Percentiles rank a stretch among this genome's conserved stretches.
phyloP scores from a whole-genome alignment of 1,140 invertebrate genomes.

The Daktulosphaira vitifoliae region DNA sequence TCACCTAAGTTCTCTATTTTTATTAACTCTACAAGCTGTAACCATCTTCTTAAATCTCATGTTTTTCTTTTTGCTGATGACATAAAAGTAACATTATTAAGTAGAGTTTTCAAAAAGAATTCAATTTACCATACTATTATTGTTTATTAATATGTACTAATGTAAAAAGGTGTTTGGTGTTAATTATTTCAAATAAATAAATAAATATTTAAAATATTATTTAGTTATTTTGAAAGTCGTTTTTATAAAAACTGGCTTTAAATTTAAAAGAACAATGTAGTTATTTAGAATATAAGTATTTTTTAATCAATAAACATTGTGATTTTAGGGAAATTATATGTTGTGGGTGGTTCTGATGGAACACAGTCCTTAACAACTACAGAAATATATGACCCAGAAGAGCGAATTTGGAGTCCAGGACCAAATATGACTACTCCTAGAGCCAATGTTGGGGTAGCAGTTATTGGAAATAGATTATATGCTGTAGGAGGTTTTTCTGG shows the following conservation, averaged over 20 bases:
- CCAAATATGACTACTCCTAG: slow-evolving; percentile 57
- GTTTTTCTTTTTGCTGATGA: neutral
- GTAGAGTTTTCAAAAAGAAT: no score
- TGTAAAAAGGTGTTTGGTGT: no score
- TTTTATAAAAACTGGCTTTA: no score
- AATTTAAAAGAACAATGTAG: no score
- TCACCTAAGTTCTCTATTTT: neutral
- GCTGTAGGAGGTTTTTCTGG: slow-evolving; percentile 72
- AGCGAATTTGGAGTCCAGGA: slow-evolving; percentile 55
- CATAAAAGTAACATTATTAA: slow-evolving; percentile 10
- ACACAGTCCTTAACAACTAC: slow-evolving; percentile 58
- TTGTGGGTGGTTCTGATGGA: slow-evolving; percentile 64
- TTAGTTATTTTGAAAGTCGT: no score
- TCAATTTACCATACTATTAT: no score
- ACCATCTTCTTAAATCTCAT: neutral
- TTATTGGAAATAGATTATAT: slow-evolving; percentile 60
- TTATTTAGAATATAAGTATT: no score
- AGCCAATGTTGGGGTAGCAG: slow-evolving; percentile 63
- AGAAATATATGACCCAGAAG: slow-evolving; percentile 57
- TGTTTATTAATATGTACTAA: no score
- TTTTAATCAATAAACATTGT: no score
- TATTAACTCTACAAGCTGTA: neutral
- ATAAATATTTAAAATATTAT: no score
- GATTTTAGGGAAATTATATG: slow-evolving; percentile 51
- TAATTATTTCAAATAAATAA: no score